Percentiles rank a stretch among this genome's conserved stretches.
Conservation (phyloP, 2,113 vertebrate genomes). For the Dromiciops gliroides region DNA sequence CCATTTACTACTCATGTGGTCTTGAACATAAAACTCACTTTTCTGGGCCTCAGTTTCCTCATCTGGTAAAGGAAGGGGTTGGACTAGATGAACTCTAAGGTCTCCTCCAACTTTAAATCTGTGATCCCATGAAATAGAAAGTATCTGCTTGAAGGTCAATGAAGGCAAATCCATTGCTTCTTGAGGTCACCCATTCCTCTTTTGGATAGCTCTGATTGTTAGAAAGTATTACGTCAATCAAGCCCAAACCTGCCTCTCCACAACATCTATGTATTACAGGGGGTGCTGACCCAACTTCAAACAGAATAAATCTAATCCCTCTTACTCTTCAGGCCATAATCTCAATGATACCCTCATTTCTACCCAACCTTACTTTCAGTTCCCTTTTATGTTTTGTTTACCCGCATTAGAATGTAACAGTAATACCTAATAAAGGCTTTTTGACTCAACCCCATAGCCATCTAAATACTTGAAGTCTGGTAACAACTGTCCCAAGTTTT, state of each 20-base stretch:
- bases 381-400: background rate
- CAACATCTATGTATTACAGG: background rate
- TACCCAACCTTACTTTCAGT: background rate
- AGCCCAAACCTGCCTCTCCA: background rate
- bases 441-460: background rate
- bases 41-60: background rate
- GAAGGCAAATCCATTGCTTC: background rate
- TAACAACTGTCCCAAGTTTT: background rate
- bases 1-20: background rate
- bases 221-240: background rate
- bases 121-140: background rate
- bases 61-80: background rate
- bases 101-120: background rate
- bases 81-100: background rate
- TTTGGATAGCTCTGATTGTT: background rate
- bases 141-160: background rate
- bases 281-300: background rate
- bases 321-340: background rate
- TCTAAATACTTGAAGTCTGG: background rate
- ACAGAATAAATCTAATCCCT: background rate
- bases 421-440: background rate
- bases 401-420: too few relatives aligned
- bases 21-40: background rate
- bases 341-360: background rate
- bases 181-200: background rate